A percentile compares a stretch with the other conserved stretches of the same genome.
phyloP scores from a whole-genome alignment of 2,113 vertebrate species.

The Chitala chitala region DNA sequence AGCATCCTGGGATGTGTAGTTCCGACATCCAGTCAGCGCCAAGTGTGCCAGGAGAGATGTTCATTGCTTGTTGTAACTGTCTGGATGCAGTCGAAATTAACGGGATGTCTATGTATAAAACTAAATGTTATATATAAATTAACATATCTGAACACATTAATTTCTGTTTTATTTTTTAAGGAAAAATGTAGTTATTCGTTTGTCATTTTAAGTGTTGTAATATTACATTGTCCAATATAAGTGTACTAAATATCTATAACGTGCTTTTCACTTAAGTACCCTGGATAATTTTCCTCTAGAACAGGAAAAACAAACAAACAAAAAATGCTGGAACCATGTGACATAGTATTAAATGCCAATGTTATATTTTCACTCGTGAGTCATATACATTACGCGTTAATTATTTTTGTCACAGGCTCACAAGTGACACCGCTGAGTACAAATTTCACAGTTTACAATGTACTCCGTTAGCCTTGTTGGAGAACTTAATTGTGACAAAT shows the following conservation, averaged over 20 bases:
- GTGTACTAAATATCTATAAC: not conserved
- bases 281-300: slow-evolving; percentile 8
- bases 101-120: not conserved
- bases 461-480: not conserved
- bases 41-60: not conserved
- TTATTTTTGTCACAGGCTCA: not conserved
- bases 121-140: not conserved
- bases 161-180: not conserved
- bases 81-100: not conserved
- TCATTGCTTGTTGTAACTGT: not conserved
- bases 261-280: slow-evolving; percentile 21
- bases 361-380: too few species aligned
- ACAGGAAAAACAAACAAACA: too few species aligned
- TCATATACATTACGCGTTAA: too few species aligned
- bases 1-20: slow-evolving; percentile 76
- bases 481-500: not conserved
- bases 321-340: too few species aligned
- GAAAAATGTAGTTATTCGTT: not conserved
- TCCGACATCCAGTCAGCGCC: not conserved
- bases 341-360: too few species aligned
- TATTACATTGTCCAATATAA: not conserved
- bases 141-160: too few species aligned
- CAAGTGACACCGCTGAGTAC: not conserved
- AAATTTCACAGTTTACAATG: not conserved
- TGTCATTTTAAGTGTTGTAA: not conserved